A percentile compares a stretch with the other conserved stretches of the same genome.
phyloP scores from a whole-genome alignment of 2,113 vertebrate genomes.

The Oenanthe oenanthe region DNA sequence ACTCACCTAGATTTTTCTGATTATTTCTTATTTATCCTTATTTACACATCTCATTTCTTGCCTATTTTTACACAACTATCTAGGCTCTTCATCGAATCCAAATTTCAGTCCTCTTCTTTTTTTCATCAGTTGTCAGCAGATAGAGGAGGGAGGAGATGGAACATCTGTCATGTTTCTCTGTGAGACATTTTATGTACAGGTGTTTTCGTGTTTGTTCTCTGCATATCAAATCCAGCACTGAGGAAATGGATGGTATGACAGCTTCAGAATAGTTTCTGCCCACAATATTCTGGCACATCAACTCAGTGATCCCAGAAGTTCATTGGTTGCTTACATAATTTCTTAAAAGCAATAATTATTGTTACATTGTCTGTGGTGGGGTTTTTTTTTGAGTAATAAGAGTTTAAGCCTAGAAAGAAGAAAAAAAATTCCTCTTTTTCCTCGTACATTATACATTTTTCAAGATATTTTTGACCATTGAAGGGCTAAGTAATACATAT shows the following conservation, averaged over 20 bases:
- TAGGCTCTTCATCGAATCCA: neutral
- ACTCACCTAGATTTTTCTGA: neutral
- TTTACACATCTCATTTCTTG: neutral
- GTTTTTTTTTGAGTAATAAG: neutral
- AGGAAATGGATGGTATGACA: neutral
- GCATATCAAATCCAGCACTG: neutral
- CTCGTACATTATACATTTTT: neutral
- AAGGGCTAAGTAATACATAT: neutral
- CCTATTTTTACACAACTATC: neutral
- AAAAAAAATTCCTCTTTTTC: neutral
- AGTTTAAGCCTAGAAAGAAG: neutral
- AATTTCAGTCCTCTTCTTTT: neutral
- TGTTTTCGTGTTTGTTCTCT: neutral
- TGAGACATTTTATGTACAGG: neutral
- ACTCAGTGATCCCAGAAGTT: neutral
- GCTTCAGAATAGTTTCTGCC: neutral
- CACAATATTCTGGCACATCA: neutral
- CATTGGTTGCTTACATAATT: neutral
- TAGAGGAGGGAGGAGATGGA: neutral
- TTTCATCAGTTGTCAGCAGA: neutral
- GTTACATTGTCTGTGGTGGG: neutral
- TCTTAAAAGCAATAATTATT: neutral
- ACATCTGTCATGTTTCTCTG: neutral
- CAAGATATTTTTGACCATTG: neutral
- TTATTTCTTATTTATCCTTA: neutral